Percentiles rank a stretch among this genome's conserved stretches.
Conservation (phyloP, 2,888 invertebrate genomes). For the Campoplex nolae region DNA sequence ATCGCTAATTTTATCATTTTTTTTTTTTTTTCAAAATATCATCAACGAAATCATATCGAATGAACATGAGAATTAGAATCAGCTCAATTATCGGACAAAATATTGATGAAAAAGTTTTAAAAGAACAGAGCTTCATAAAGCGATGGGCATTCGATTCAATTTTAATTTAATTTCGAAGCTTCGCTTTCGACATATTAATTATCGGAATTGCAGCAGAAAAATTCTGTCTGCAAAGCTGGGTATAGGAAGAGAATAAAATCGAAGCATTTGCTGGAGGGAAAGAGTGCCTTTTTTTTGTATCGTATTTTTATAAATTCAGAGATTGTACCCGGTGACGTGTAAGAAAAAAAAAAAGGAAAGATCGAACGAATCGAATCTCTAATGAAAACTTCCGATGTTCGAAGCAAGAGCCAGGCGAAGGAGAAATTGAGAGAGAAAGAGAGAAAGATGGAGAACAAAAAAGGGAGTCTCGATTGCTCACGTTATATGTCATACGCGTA, state of each 20-base stretch:
- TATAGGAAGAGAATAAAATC: neutral
- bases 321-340: neutral
- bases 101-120: neutral
- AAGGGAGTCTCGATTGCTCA: constrained; percentile 24
- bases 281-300: neutral
- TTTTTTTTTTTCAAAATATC: neutral
- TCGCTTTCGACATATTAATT: neutral
- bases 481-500: constrained; percentile 48
- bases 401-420: neutral
- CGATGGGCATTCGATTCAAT: neutral
- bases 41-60: neutral
- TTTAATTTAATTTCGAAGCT: neutral
- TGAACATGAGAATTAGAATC: neutral
- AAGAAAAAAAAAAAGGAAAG: neutral
- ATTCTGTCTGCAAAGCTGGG: neutral
- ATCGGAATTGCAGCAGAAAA: neutral
- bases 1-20: neutral
- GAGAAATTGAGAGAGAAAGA: neutral
- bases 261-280: neutral
- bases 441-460: constrained; percentile 9
- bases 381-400: constrained; percentile 31
- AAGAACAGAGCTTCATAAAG: neutral
- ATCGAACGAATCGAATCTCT: constrained; percentile 14
- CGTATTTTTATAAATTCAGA: constrained; percentile 1
- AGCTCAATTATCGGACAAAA: neutral